These are phyloP conservation scores for Hoplostethus mediterraneus DNA, from an alignment of 2,797 vertebrate genomes.

Conservation along the genomic window DNA sequence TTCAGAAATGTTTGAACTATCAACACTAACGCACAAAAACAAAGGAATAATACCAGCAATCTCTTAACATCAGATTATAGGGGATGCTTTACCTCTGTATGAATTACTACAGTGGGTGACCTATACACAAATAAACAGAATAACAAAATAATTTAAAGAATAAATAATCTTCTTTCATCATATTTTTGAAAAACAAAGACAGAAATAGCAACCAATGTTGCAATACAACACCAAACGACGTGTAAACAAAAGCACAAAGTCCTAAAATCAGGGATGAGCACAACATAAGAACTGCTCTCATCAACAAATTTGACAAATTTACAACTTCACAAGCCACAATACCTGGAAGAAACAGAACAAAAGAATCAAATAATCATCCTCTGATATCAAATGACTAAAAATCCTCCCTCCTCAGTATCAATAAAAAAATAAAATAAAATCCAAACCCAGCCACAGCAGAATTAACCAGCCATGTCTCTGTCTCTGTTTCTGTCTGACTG, in stretches of 20 bases:
- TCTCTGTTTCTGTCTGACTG: neutral
- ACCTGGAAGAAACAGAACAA: neutral
- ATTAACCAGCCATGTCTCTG: neutral
- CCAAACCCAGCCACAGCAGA: neutral
- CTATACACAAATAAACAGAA: neutral
- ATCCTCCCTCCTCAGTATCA: slow-evolving; percentile 7
- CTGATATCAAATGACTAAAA: neutral
- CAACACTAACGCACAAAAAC: neutral
- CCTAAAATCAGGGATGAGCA: neutral
- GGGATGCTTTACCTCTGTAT: too few species aligned
- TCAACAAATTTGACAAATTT: slow-evolving; percentile 20
- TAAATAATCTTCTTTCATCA: neutral
- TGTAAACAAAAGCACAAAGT: slow-evolving; percentile 34
- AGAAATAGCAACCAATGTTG: neutral
- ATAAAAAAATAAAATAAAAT: neutral
- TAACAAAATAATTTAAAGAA: neutral
- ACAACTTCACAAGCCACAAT: slow-evolving; percentile 11
- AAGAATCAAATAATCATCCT: neutral
- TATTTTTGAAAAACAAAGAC: slow-evolving; percentile 15
- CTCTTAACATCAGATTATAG: neutral
- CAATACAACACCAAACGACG: slow-evolving; percentile 4
- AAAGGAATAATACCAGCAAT: neutral
- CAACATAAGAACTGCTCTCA: slow-evolving; percentile 36
- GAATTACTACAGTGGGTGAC: neutral
- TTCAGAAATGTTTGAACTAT: neutral